Evolutionary conservation across 2,888 invertebrate species (phyloP), one percentile per base, ranked within the genome.

Genomic region (Caenorhabditis auriculariae): DNA sequence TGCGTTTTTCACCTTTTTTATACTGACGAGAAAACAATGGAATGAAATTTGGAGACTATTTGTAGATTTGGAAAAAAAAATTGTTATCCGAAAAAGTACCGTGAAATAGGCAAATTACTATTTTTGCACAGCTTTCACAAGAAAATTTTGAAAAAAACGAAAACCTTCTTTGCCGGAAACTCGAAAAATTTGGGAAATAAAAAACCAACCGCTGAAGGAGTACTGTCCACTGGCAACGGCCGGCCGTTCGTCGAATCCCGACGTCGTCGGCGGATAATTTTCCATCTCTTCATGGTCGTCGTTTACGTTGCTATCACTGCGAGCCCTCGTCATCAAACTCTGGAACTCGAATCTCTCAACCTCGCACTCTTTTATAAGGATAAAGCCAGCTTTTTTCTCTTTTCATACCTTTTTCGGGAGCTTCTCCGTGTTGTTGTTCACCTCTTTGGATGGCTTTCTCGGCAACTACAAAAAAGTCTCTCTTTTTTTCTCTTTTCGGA

Each of bases 221-320:
- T 62, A 62, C 9, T 41, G 26, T 9, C 62, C 62, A 47, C 62
- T 62, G 7, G 62, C 62, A 47, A 54, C 54, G 3, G 57, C 62
- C 12, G 62, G 57, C 12, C 56, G 53, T 39, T 62, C 62, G 15
- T 62, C 62, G 7, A 57, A 54, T 21, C 19, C 54, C 32, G 23
- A 39, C 21, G 29, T 21, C 17, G 45, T 12, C 19, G 47, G 57
- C 19, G 57, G 45, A 35, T 54, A 37, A 32, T 62, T 62, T 17
- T 62, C 62, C 29, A 49, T 24, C 26, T 61, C 61, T 7, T 56
- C 47, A 3, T 29, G 24, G 29, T 60, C 57, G 23, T 58, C 51
- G 0, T 47, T 49, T 4, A 62, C 39, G 32, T 62, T 62, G 26
- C 57, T 62, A 5, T 57, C 62, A 41, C 57, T 57, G 27, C 47